Base-by-base conservation (phyloP, 2,888 invertebrate genomes). In the Anoplius nigerrimus region DNA sequence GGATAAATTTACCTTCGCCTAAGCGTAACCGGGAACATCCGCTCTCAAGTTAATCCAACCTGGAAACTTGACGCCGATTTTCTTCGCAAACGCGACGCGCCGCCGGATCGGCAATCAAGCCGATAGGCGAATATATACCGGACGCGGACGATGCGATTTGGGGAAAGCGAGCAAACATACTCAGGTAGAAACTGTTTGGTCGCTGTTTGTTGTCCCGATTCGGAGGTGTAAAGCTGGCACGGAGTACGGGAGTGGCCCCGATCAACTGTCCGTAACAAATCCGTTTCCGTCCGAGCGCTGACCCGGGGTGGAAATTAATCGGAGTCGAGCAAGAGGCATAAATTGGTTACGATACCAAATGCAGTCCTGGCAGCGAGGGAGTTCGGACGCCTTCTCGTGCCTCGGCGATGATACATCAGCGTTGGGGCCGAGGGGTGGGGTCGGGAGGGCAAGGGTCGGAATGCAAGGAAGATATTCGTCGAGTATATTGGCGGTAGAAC, bases 341-440 rank as follows among this genome's bases (percentile, higher is more conserved):
- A 74, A 69, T 70, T 64, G 67, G 70, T 76, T 62, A 69, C 73
- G 71, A 78, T 75, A 75, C 69, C 74, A 69, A 34, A 6, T 6
- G 6, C 1, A 34, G 34, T 2, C n/a, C 2, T 5, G 34, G 1
- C 34, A 34, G 34, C 34, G 34, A 34, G 34, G n/a, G 8, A 34
- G 11, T 34, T 34, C 8, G 34, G 11, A 11, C 8, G 6, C 6
- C 34, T n/a, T 13, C 34, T 11, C 34, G 64, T 75, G 79, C 80
- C 66, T 65, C n/a, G n/a, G 4, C 11, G 34, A 34, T 34, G 34
- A 34, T 34, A 6, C 71, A 76, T 80, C 80, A 81, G 80, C 81
- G n/a, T n/a, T n/a, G n/a, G n/a, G n/a, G n/a, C n/a, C n/a, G 67
- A 66, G 78, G 79, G 76, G 77, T 62, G 80, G 79, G 74, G 69